These are phyloP conservation scores for Bolborhynchus lineola DNA, from an alignment of 2,113 vertebrate species.

Conservation along the genomic window DNA sequence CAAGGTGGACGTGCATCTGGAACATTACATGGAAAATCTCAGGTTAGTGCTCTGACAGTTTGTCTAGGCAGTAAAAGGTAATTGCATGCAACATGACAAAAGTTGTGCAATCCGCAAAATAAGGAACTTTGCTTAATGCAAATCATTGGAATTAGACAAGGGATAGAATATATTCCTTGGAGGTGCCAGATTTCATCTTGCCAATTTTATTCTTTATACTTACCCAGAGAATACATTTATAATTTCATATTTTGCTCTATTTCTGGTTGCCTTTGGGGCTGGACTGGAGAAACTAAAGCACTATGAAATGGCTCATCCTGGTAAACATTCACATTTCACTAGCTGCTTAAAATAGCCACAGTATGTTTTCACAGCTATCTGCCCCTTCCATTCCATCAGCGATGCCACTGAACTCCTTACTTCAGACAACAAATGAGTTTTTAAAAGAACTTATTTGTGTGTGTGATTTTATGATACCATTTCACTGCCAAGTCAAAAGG, in stretches of 20 bases:
- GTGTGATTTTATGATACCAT: neutral
- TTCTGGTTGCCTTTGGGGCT: neutral
- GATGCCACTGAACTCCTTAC: neutral
- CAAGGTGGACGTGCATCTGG: neutral
- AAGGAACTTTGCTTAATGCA: neutral
- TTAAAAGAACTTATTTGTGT: neutral
- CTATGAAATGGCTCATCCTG: neutral
- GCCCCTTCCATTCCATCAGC: neutral
- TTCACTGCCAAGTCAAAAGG: neutral
- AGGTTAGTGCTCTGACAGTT: neutral
- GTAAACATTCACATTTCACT: neutral
- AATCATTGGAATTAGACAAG: neutral
- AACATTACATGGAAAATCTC: conserved; percentile 4
- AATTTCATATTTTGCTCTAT: neutral
- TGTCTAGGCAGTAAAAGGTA: conserved; percentile 1
- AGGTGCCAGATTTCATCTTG: neutral
- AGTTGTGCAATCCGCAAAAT: neutral
- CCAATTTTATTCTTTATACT: neutral
- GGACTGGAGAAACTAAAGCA: neutral
- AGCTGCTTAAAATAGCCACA: neutral
- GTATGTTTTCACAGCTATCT: neutral
- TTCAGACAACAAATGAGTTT: neutral
- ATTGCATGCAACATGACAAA: neutral
- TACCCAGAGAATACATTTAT: neutral
- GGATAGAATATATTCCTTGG: neutral